Evolutionary conservation across 92 coral and sea anemone genomes (phyloP).

Genomic region (Micromussa lordhowensis): DNA sequence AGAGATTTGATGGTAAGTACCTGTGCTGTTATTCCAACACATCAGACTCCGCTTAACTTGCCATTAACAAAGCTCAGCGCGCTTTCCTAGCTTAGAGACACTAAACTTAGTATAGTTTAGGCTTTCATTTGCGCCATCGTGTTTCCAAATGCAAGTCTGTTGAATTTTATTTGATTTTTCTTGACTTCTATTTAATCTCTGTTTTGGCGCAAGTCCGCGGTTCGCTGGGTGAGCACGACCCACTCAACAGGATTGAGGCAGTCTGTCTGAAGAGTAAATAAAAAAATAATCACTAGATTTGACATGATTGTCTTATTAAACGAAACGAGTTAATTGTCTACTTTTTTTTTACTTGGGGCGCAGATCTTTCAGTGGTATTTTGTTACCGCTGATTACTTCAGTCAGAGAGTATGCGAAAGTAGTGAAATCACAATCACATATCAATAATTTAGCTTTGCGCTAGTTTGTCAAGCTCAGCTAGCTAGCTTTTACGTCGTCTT

Average conservation of each 20-base stretch:
- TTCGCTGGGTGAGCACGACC: constrained; percentile 24
- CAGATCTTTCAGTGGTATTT: background rate
- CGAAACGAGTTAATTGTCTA: background rate
- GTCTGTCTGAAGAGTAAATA: background rate
- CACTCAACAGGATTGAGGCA: background rate
- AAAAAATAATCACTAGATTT: background rate
- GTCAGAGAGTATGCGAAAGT: constrained; percentile 66
- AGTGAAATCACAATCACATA: constrained; percentile 56
- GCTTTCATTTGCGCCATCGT: background rate
- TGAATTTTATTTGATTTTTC: background rate
- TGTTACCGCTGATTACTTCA: constrained; percentile 59
- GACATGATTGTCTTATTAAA: background rate
- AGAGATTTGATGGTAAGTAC: constrained; percentile 73
- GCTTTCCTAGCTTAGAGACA: background rate
- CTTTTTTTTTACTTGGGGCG: background rate
- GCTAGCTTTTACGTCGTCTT: background rate
- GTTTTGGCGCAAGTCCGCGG: constrained; percentile 21
- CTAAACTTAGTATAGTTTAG: background rate
- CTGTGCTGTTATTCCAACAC: constrained; percentile 29
- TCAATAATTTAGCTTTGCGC: constrained; percentile 54
- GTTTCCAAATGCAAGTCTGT: background rate
- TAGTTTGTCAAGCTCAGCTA: background rate
- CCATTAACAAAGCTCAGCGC: constrained; percentile 30
- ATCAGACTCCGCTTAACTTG: background rate
- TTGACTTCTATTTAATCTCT: background rate